These are phyloP conservation scores for Ciconia boyciana DNA, from an alignment of 2,113 vertebrate genomes.

Conservation along the genomic window DNA sequence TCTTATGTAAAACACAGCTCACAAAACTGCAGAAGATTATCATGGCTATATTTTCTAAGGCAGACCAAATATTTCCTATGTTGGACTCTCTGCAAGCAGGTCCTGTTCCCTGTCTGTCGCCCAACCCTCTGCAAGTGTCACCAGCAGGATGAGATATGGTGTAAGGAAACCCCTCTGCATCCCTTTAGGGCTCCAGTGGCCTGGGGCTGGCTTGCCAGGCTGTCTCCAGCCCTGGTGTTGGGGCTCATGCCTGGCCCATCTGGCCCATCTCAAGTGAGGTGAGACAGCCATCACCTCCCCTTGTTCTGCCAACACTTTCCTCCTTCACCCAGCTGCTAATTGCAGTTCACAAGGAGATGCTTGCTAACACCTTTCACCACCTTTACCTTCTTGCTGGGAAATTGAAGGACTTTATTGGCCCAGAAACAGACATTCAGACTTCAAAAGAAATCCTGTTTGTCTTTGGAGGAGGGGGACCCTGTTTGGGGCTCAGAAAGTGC, in stretches of 20 bases:
- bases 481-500: not conserved
- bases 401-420: constrained; percentile 50
- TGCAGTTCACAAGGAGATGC: constrained; percentile 53
- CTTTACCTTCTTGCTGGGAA: constrained; percentile 52
- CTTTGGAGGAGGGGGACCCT: not conserved
- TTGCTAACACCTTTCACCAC: constrained; percentile 24
- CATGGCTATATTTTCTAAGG: not conserved
- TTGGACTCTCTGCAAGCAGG: not conserved
- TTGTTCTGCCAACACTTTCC: constrained; percentile 24
- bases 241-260: constrained; percentile 31
- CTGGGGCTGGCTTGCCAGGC: constrained; percentile 75
- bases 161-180: constrained; percentile 68
- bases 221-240: constrained; percentile 35
- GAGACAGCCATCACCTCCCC: constrained; percentile 12
- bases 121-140: not conserved
- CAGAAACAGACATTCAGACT: constrained; percentile 31
- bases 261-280: constrained; percentile 70
- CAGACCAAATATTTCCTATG: not conserved
- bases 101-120: fast-evolving
- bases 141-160: constrained; percentile 76
- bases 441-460: constrained; percentile 47
- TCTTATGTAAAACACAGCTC: not conserved
- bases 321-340: constrained; percentile 61
- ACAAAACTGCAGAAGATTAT: not conserved
- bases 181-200: constrained; percentile 72